Percentiles rank a stretch among this genome's conserved stretches.
Conservation (phyloP, 2,797 vertebrate genomes). For the Masticophis lateralis region DNA sequence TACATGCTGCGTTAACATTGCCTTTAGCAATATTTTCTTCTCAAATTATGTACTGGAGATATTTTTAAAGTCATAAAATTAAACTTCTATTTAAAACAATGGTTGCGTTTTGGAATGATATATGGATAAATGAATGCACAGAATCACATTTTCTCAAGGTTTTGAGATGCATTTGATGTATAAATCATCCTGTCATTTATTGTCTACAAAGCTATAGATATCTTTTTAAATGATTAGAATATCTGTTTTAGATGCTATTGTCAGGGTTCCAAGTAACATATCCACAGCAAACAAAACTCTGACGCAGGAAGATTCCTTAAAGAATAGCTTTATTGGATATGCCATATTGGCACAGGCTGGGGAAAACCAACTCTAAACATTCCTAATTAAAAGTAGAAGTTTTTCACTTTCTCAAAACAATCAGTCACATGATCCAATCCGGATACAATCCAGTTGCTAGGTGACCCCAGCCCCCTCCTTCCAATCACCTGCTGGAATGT, state of each 20-base stretch:
- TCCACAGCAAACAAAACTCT: too few species aligned
- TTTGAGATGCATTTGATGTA: slow-evolving; percentile 4
- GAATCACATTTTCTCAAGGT: neutral
- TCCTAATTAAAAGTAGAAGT: too few species aligned
- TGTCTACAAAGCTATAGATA: slow-evolving; percentile 13
- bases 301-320: too few species aligned
- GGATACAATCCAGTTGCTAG: too few species aligned
- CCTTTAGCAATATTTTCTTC: slow-evolving; percentile 25
- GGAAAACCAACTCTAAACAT: too few species aligned
- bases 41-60: neutral
- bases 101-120: slow-evolving; percentile 14
- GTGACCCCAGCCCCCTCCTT: too few species aligned
- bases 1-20: slow-evolving; percentile 16
- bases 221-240: neutral
- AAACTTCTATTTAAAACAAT: neutral
- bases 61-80: neutral
- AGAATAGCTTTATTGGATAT: too few species aligned
- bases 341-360: too few species aligned
- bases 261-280: too few species aligned
- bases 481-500: too few species aligned
- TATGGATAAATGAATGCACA: neutral
- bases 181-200: slow-evolving; percentile 21
- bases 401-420: too few species aligned
- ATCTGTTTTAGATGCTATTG: neutral
- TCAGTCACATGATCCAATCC: too few species aligned